A percentile compares a stretch with the other conserved stretches of the same genome.
These are phyloP conservation scores for Yoshiicerus persimilis DNA, from an alignment of 1,140 invertebrate genomes.

Conservation along the genomic window DNA sequence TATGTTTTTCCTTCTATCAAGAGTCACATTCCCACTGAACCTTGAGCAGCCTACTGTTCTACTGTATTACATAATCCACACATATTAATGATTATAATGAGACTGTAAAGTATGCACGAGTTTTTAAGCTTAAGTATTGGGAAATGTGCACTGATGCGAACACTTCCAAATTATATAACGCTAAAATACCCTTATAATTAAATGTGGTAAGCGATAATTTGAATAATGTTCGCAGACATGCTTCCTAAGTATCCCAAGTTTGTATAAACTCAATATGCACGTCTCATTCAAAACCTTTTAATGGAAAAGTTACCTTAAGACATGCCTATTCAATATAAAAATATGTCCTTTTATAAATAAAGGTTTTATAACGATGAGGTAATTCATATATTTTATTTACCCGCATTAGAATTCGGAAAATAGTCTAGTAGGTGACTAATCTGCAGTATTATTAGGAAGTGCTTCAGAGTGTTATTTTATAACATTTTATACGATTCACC, in stretches of 20 bases:
- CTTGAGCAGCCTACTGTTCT: neutral
- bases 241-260: too few species aligned
- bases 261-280: too few species aligned
- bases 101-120: neutral
- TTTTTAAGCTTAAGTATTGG: neutral
- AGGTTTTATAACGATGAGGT: too few species aligned
- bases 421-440: too few species aligned
- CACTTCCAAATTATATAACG: neutral
- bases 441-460: neutral
- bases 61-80: too few species aligned
- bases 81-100: too few species aligned
- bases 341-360: too few species aligned
- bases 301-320: too few species aligned
- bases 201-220: neutral
- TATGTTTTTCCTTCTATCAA: neutral
- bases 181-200: neutral
- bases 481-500: neutral
- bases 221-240: neutral
- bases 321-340: too few species aligned
- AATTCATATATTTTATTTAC: too few species aligned
- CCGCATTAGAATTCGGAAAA: too few species aligned
- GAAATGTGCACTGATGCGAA: neutral
- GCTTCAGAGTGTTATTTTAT: neutral
- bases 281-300: too few species aligned
- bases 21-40: neutral